A percentile compares a stretch with the other conserved stretches of the same genome.
These are phyloP conservation scores for Sternotherus odoratus DNA, from an alignment of 2,797 vertebrate species.

Conservation along the genomic window DNA sequence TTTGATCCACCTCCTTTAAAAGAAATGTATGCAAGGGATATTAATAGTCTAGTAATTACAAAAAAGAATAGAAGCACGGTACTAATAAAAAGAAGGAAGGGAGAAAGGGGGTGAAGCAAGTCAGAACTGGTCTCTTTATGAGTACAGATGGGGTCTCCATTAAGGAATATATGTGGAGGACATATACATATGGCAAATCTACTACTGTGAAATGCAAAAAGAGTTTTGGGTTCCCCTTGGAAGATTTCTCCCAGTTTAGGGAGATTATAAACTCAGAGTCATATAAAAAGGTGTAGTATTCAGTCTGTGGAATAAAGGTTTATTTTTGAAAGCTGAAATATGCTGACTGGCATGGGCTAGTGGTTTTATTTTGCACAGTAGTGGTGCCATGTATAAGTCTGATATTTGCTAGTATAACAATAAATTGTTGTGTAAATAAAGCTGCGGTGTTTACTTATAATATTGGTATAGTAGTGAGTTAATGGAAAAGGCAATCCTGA, in stretches of 20 bases:
- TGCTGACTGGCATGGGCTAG: not conserved
- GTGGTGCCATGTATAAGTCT: not conserved
- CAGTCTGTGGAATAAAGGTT: not conserved
- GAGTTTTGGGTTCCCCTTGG: too few relatives aligned
- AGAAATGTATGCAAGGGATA: not conserved
- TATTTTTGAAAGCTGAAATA: not conserved
- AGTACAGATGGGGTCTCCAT: too few relatives aligned
- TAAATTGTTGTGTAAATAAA: not conserved
- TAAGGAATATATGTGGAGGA: too few relatives aligned
- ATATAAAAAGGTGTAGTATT: not conserved
- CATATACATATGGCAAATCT: too few relatives aligned
- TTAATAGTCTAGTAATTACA: not conserved
- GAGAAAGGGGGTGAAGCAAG: too few relatives aligned
- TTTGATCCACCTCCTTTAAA: not conserved
- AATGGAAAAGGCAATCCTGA: not conserved
- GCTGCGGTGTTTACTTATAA: not conserved
- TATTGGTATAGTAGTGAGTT: not conserved
- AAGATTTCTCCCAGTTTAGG: too few relatives aligned
- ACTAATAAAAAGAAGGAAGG: too few relatives aligned
- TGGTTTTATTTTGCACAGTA: not conserved
- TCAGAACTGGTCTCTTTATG: too few relatives aligned
- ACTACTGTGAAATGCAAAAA: too few relatives aligned
- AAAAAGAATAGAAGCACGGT: not conserved
- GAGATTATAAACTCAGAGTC: too few relatives aligned
- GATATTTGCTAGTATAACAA: not conserved